These are phyloP conservation scores for Bucorvus abyssinicus DNA, from an alignment of 2,797 vertebrate genomes.

Conservation along the genomic window DNA sequence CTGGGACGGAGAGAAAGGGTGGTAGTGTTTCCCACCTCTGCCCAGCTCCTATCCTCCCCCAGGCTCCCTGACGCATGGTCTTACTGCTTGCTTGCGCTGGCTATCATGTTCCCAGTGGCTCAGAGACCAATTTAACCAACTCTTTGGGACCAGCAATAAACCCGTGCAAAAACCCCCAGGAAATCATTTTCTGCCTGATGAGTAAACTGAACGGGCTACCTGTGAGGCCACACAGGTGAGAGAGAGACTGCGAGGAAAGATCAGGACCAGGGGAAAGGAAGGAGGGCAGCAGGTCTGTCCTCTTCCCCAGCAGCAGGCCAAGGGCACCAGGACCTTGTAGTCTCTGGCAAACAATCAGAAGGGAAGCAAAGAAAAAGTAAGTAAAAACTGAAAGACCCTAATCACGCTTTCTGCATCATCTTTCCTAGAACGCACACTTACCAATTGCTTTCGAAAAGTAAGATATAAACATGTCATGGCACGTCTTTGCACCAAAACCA, in stretches of 20 bases:
- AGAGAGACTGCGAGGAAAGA: neutral
- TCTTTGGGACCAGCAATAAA: neutral
- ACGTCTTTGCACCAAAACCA: neutral
- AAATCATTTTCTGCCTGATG: neutral
- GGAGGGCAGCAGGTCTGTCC: neutral
- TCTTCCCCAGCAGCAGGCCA: neutral
- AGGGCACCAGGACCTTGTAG: neutral
- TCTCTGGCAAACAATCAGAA: neutral
- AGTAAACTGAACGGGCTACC: neutral
- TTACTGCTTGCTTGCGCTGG: neutral
- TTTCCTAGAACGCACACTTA: neutral
- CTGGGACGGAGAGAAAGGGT: neutral
- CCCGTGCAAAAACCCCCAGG: neutral
- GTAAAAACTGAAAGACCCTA: neutral
- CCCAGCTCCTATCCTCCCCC: neutral
- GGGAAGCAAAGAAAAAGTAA: neutral
- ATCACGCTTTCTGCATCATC: neutral
- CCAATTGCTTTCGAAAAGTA: neutral
- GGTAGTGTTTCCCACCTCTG: neutral
- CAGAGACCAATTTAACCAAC: neutral
- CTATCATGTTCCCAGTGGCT: neutral
- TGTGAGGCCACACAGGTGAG: neutral
- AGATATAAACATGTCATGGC: neutral
- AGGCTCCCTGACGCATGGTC: rapidly evolving
- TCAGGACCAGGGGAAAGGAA: neutral